A percentile compares a stretch with the other conserved stretches of the same genome.
Conservation (phyloP, 2,888 invertebrate genomes). For the Tholera decimalis region DNA sequence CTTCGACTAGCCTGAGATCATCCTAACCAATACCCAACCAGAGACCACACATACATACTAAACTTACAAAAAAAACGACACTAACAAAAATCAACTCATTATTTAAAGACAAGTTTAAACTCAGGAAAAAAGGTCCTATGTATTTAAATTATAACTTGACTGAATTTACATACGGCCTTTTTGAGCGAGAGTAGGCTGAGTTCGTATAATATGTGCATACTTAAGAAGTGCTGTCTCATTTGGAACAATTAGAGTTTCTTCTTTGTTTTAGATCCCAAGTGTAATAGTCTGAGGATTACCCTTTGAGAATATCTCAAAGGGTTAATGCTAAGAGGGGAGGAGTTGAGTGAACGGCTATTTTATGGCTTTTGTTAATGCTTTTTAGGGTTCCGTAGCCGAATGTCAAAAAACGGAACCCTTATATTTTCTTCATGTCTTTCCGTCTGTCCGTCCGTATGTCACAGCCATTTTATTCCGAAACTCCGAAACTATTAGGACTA, state of each 20-base stretch:
- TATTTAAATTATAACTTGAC: constrained; percentile 66
- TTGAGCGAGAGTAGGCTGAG: constrained; percentile 52
- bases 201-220: constrained; percentile 81
- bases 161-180: constrained; percentile 64
- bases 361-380: background rate
- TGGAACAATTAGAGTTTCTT: constrained; percentile 80
- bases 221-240: constrained; percentile 81
- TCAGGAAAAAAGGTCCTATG: constrained; percentile 22
- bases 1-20: too few relatives aligned
- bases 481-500: too few relatives aligned
- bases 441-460: too few relatives aligned
- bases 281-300: too few relatives aligned
- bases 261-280: constrained; percentile 53
- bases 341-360: background rate
- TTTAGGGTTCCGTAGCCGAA: background rate
- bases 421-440: too few relatives aligned
- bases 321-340: background rate
- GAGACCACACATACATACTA: constrained; percentile 22
- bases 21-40: background rate
- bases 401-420: too few relatives aligned
- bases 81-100: constrained; percentile 38
- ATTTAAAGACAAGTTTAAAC: constrained; percentile 38
- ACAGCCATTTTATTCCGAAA: too few relatives aligned
- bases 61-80: constrained; percentile 1
- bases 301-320: constrained; percentile 2